Evolutionary conservation across 2,888 invertebrate species (phyloP).

Genomic region (Sepioteuthis lessoniana): DNA sequence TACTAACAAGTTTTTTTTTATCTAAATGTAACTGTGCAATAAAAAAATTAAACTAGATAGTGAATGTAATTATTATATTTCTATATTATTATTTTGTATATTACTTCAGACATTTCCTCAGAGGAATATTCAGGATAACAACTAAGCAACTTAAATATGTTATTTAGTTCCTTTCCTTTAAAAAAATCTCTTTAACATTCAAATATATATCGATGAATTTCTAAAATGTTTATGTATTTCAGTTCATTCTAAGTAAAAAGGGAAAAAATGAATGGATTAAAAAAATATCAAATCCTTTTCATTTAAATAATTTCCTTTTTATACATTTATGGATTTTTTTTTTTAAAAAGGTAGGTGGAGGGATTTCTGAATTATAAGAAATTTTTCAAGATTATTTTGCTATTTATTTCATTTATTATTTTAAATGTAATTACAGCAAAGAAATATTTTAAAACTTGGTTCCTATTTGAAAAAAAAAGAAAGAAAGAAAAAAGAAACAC

Average conservation of each 20-base stretch:
- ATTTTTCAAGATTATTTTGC: background rate
- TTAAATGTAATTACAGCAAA: background rate
- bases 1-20: too few relatives aligned
- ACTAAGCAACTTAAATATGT: too few relatives aligned
- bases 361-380: background rate
- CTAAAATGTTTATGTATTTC: background rate
- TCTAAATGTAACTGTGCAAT: too few relatives aligned
- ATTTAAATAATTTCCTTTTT: background rate
- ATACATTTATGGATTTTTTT: background rate
- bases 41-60: too few relatives aligned
- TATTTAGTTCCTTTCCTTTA: too few relatives aligned
- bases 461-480: background rate
- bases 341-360: too few relatives aligned
- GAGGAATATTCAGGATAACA: too few relatives aligned
- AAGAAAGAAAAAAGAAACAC: too few relatives aligned
- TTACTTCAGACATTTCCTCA: too few relatives aligned
- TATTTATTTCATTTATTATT: background rate
- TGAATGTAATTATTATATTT: too few relatives aligned
- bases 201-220: background rate
- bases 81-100: too few relatives aligned
- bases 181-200: too few relatives aligned
- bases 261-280: background rate
- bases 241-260: background rate
- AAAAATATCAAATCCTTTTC: background rate
- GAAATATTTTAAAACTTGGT: background rate